Conservation (phyloP, 2,113 vertebrate species). For the Nycticryphes semicollaris region DNA sequence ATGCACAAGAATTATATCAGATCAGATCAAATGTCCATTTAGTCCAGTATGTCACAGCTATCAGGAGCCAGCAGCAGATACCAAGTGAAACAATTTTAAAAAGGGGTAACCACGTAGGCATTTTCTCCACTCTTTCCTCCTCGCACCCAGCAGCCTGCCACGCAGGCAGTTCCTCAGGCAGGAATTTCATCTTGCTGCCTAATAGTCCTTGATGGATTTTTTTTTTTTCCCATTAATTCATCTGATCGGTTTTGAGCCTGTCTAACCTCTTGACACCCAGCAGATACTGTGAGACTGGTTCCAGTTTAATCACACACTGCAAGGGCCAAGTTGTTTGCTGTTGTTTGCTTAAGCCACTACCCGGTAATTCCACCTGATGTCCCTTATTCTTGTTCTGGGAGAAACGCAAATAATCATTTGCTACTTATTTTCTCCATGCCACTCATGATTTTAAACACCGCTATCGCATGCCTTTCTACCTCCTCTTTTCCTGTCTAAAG, state of each 20-base stretch:
- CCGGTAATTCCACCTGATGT: background rate
- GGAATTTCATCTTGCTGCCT: background rate
- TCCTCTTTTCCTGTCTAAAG: background rate
- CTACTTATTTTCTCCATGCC: conserved; percentile 45
- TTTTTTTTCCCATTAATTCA: background rate
- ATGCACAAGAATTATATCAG: background rate
- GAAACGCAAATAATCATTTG: conserved; percentile 40
- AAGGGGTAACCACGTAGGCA: background rate
- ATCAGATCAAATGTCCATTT: background rate
- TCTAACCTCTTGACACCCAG: background rate
- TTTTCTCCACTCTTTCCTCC: background rate
- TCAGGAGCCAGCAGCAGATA: background rate
- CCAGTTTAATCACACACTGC: background rate
- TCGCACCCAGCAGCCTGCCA: background rate
- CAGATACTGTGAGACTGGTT: background rate
- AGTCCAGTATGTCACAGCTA: background rate
- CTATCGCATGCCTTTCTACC: background rate
- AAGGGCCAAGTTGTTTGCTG: background rate
- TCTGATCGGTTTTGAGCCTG: background rate
- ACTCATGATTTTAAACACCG: conserved; percentile 19
- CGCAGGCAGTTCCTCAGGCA: background rate
- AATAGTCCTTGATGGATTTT: background rate
- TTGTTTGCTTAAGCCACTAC: conserved; percentile 13
- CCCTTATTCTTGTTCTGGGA: background rate
- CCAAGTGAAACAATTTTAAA: background rate